phyloP scores from a whole-genome alignment of 1,140 invertebrate genomes.

The Apis laboriosa region DNA sequence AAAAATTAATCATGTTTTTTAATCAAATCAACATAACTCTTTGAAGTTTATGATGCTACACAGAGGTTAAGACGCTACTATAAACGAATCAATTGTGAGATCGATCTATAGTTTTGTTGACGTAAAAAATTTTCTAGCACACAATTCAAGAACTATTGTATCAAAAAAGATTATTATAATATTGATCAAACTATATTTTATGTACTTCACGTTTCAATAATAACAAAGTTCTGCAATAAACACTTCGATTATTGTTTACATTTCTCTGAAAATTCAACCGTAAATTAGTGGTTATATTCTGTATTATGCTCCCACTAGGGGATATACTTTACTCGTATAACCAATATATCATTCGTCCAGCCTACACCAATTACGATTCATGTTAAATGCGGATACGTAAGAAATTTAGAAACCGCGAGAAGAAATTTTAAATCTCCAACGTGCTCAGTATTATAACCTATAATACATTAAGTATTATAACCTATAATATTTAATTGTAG shows the following conservation, averaged over 20 bases:
- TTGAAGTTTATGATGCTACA: background rate
- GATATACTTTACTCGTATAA: background rate
- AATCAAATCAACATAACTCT: background rate
- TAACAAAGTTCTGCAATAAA: slow-evolving; percentile 17
- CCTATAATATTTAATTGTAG: background rate
- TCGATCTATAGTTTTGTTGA: background rate
- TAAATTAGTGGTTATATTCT: slow-evolving; percentile 39
- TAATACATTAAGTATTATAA: background rate
- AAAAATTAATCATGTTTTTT: background rate
- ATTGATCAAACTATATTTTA: background rate
- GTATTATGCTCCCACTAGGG: background rate
- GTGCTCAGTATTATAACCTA: background rate
- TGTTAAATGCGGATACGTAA: background rate
- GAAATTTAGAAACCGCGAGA: background rate
- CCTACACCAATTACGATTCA: background rate
- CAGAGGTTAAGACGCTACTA: slow-evolving; percentile 40
- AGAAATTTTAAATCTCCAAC: background rate
- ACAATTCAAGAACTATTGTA: background rate
- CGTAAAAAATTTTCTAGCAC: background rate
- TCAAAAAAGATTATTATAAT: background rate
- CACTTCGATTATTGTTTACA: slow-evolving; percentile 63
- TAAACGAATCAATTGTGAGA: background rate
- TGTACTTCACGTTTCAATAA: background rate
- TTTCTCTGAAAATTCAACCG: slow-evolving; percentile 32
- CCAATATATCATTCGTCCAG: background rate